Evolutionary conservation across 2,113 vertebrate species (phyloP), one percentile per base, ranked within the genome.

Genomic region (Manacus vitellinus): DNA sequence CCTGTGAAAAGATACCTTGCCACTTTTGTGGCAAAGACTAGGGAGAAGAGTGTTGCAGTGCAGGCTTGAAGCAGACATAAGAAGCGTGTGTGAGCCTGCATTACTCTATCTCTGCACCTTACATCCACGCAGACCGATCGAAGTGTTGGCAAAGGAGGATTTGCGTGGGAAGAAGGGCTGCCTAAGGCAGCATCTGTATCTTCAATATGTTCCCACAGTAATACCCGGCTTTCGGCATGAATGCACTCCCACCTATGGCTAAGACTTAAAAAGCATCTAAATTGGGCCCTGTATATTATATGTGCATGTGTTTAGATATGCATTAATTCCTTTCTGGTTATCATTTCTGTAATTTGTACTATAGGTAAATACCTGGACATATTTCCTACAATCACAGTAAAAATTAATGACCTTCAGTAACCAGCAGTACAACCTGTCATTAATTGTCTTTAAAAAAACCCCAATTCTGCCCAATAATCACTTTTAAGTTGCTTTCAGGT

Each of bases 181-280:
- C 94, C 82, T 93, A 63, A 91, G 89, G 88, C 92, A 94, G 88
- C 85, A 95, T 93, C 95, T 97, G 92, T 54, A 93, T 94, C 94
- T 92, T 73, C 87, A 96, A 25, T 89, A 76, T 77, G 67, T 94
- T 94, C 87, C 92, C 81, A 73, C 81, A 66, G 89, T 59, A 83
- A 83, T 84, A 73, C 93, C 85, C 70, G 3, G 2, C 89, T 94
- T 93, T 85, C 59, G 77, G 85, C 63, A 39, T 76, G 74, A 93
- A 80, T 73, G 51, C 88, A 74, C 55, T 85, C 78, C 92, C 74
- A 97, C 71, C 81, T 68, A 43, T 93, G 75, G 81, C 78, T 76
- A 77, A 83, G 78, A 59, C 55, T 88, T 88, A 31, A 63, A 63
- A 70, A 88, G 78, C 58, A 49, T 88, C 89, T 88, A 75, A 85